Percentiles rank a stretch among this genome's conserved stretches.
These are phyloP conservation scores for Eupithecia vulgata DNA, from an alignment of 2,888 invertebrate species.

Conservation along the genomic window DNA sequence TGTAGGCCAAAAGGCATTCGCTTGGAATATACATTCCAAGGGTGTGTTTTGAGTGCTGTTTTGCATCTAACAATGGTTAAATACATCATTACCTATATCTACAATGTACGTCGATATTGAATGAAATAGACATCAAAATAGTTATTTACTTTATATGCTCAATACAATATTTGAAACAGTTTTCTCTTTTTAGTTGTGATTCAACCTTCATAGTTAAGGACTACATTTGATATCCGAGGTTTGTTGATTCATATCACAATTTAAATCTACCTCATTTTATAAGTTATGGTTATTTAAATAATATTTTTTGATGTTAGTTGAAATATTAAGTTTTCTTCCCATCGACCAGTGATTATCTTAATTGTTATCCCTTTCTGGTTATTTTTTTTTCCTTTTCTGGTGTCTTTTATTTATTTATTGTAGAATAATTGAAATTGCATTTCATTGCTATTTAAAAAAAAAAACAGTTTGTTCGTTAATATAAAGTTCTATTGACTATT, in stretches of 20 bases:
- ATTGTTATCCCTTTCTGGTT: slow-evolving; percentile 35
- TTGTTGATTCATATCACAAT: slow-evolving; percentile 81
- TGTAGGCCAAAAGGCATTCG: slow-evolving; percentile 30
- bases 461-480: not conserved
- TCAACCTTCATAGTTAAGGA: slow-evolving; percentile 9
- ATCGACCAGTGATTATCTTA: slow-evolving; percentile 45
- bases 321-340: slow-evolving; percentile 45
- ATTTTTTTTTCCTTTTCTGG: not conserved
- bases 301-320: slow-evolving; percentile 47
- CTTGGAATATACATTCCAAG: slow-evolving; percentile 14
- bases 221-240: slow-evolving; percentile 44
- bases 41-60: not conserved
- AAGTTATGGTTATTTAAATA: slow-evolving; percentile 67
- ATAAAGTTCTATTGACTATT: not conserved
- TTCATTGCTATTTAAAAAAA: slow-evolving; percentile 8
- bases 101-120: not conserved
- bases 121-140: not conserved
- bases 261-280: slow-evolving; percentile 82
- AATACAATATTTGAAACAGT: slow-evolving; percentile 16
- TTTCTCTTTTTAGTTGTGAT: slow-evolving; percentile 28
- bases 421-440: slow-evolving; percentile 5
- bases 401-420: slow-evolving; percentile 19
- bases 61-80: not conserved
- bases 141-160: not conserved
- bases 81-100: not conserved